phyloP scores from a whole-genome alignment of 2,888 invertebrate species.

The Melieria picta region DNA sequence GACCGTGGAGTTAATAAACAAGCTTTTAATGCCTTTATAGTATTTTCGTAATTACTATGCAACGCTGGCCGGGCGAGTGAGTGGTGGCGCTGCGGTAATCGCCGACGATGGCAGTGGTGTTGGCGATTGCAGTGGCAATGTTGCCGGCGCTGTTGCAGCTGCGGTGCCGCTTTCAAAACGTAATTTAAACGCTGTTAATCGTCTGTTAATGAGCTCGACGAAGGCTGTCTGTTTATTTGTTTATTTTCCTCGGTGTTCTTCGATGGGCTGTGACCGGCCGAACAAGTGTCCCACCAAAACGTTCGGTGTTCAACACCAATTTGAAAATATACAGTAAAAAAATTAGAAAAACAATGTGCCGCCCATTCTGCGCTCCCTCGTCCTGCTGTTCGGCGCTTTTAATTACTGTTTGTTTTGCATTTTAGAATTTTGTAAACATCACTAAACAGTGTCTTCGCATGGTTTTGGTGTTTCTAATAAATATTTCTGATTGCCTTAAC shows the following conservation, averaged over 20 bases:
- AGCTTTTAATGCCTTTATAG: conserved; percentile 28
- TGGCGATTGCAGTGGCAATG: conserved; percentile 26
- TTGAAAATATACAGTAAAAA: too few relatives aligned
- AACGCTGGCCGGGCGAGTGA: not conserved
- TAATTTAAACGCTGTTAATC: conserved; percentile 34
- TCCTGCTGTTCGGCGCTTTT: too few relatives aligned
- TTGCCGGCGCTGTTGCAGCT: not conserved
- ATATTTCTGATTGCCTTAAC: not conserved
- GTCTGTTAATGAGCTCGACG: conserved; percentile 31
- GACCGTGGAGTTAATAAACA: conserved; percentile 1
- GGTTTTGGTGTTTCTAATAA: conserved; percentile 5
- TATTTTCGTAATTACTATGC: conserved; percentile 27
- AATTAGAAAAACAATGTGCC: too few relatives aligned
- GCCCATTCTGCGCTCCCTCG: too few relatives aligned
- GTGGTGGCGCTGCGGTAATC: conserved; percentile 24
- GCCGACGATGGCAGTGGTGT: conserved; percentile 32
- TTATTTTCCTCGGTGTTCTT: not conserved
- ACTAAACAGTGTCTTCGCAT: conserved; percentile 1
- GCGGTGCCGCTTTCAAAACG: conserved; percentile 22
- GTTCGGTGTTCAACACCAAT: too few relatives aligned
- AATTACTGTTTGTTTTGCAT: not conserved
- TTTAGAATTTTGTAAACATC: conserved; percentile 15
- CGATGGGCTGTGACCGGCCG: too few relatives aligned
- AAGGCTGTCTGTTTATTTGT: conserved; percentile 19
- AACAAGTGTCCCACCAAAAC: too few relatives aligned